Evolutionary conservation across 2,888 invertebrate genomes (phyloP), one percentile per base, ranked within the genome.

Genomic region (Lasioglossum lativentre): DNA sequence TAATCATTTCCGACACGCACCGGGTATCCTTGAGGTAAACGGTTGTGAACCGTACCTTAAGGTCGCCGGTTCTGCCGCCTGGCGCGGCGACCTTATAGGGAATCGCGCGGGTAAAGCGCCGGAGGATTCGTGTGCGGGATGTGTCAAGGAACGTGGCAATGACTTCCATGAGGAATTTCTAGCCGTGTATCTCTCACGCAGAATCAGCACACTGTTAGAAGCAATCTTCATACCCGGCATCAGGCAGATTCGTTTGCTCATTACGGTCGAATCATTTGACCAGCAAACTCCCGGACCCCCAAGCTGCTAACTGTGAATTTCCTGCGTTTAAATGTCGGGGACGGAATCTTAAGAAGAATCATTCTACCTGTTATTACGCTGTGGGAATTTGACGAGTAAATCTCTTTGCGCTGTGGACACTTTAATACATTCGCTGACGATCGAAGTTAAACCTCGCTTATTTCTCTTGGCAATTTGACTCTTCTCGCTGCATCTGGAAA

Each of bases 1-100:
- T 86, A 85, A 83, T 81, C 81, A 83, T 83, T 85, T 85, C 76
- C 88, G 80, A 83, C 82, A 85, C 87, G 88, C 85, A 77, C 63
- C 80, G 38, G 76, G 72, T 75, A 83, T 85, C 84, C 81, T 71
- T 75, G 81, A 81, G 78, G 82, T 47, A 74, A 82, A 34, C 74
- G 42, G 47, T 72, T 66, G 77, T 72, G 81, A 76, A 83, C 42
- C 40, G 78, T 59, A 75, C 68, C 68, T 79, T 80, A 66, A 86
- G 78, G 79, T 80, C 74, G 73, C n/a, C 42, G 38, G 70, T 76
- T 63, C 14, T 0, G 56, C 56, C 56, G n/a, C 70, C 70, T 23
- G 34, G 34, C 34, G 34, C 68, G 38, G 68, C 68, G n/a, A 42
- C 63, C 71, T 59, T 84, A 75, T 75, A 78, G 59, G 76, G 78